These are phyloP conservation scores for Drosophila prosaltans DNA, from an alignment of 1,140 invertebrate genomes.

Conservation along the genomic window DNA sequence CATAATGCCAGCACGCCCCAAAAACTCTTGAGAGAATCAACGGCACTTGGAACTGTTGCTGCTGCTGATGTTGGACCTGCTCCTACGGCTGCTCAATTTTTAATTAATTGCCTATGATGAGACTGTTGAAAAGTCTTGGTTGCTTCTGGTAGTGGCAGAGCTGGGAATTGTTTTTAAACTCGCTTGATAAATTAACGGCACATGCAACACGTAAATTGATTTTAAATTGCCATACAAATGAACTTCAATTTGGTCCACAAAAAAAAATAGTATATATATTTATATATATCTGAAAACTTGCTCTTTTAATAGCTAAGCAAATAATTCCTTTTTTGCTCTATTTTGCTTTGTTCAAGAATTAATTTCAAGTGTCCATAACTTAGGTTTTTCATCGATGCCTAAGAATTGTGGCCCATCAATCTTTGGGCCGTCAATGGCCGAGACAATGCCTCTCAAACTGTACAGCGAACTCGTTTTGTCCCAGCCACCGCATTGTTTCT, in stretches of 20 bases:
- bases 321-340: constrained; percentile 38
- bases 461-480: constrained; percentile 51
- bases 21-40: constrained; percentile 15
- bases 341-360: constrained; percentile 44
- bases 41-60: constrained; percentile 32
- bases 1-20: constrained; percentile 74
- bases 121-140: constrained; percentile 71
- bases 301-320: constrained; percentile 26
- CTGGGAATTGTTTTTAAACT: constrained; percentile 45
- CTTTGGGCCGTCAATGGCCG: constrained; percentile 26
- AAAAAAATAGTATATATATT: constrained; percentile 3
- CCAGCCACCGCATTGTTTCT: constrained; percentile 37
- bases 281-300: constrained; percentile 6
- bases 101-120: constrained; percentile 79
- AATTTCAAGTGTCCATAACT: constrained; percentile 71
- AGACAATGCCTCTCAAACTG: constrained; percentile 51
- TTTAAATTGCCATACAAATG: constrained; percentile 80
- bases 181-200: constrained; percentile 78
- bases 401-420: constrained; percentile 63
- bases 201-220: constrained; percentile 79
- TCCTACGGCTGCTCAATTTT: constrained; percentile 46
- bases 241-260: constrained; percentile 68
- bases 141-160: constrained; percentile 1
- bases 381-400: constrained; percentile 34
- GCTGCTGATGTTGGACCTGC: constrained; percentile 1